Conservation (phyloP, 2,797 vertebrate species). For the Hephaestus fuliginosus region DNA sequence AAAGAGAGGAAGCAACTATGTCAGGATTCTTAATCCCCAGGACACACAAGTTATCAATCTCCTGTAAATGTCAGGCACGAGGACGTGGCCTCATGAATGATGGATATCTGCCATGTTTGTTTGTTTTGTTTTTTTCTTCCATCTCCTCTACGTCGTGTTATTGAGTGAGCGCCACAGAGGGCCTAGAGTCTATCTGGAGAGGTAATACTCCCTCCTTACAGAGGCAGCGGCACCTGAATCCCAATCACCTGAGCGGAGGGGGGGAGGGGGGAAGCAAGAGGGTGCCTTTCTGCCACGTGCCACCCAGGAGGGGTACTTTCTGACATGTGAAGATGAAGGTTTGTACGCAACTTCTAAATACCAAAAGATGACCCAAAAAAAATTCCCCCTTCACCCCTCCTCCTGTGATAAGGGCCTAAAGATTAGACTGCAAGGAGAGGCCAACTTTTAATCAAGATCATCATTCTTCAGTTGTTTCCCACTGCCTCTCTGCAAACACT, state of each 20-base stretch:
- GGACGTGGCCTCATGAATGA: constrained; percentile 83
- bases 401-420: background rate
- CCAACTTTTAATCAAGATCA: background rate
- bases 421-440: background rate
- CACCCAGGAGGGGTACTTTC: background rate
- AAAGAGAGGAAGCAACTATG: constrained; percentile 52
- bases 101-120: constrained; percentile 80
- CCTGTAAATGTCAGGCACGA: constrained; percentile 82
- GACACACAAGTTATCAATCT: constrained; percentile 77
- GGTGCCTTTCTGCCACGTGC: constrained; percentile 5
- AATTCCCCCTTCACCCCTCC: background rate
- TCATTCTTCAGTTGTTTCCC: background rate
- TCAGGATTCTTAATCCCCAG: constrained; percentile 70
- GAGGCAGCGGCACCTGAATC: constrained; percentile 68
- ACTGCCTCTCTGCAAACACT: too few relatives aligned
- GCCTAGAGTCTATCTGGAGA: constrained; percentile 68
- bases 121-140: constrained; percentile 25
- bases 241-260: constrained; percentile 55
- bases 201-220: constrained; percentile 62
- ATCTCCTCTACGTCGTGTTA: constrained; percentile 67
- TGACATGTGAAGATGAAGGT: too few relatives aligned
- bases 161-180: constrained; percentile 58
- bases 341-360: background rate
- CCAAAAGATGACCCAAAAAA: background rate
- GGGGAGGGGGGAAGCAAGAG: background rate